Base-by-base conservation (phyloP, 2,113 vertebrate genomes). In the Anhinga anhinga region DNA sequence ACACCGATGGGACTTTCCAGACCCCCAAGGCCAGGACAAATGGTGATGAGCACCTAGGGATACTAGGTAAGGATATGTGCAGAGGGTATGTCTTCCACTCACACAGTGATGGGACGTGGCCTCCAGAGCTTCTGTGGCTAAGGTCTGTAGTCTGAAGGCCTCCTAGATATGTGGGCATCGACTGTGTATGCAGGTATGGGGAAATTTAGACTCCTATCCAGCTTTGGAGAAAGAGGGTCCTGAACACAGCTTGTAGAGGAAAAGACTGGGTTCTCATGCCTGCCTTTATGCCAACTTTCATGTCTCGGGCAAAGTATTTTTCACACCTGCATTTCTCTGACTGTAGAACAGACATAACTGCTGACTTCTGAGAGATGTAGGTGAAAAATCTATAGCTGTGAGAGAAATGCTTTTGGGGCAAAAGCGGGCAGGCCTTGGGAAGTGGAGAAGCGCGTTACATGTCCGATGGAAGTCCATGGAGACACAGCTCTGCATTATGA, bases 1-100 rank as follows among this genome's bases (percentile, higher is more conserved):
- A 98, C 66, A 98, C 93, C 0, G 98, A 98, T 80, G 98, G 98
- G 53, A 98, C 98, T 55, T 98, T 98, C 95, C 97, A 63, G 85
- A 98, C 85, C 16, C 97, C 72, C 42, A 96, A 61, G 45, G 70
- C 83, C 87, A 98, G 98, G 87, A 96, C 10, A 38, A 86, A 53
- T 20, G 52, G 73, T 59, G 97, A 98, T 0, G 94, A 98, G 13
- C 98, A 98, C 71, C 94, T 98, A 2, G 98, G 98, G 76, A 98
- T 98, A 62, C 69, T 98, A 55, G 98, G 98, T 98, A 98, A 98
- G 95, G 38, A 13, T 26, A 11, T 9, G 5, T 69, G 47, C 21
- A 38, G 10, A 29, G 40, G 22, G 13, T 56, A 21, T 36, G 6
- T 32, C 40, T 90, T 88, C 52, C 29, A 15, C 42, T 79, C 45